A percentile compares a stretch with the other conserved stretches of the same genome.
Conservation (phyloP, 2,797 vertebrate species). For the Gymnopithys bicolor region DNA sequence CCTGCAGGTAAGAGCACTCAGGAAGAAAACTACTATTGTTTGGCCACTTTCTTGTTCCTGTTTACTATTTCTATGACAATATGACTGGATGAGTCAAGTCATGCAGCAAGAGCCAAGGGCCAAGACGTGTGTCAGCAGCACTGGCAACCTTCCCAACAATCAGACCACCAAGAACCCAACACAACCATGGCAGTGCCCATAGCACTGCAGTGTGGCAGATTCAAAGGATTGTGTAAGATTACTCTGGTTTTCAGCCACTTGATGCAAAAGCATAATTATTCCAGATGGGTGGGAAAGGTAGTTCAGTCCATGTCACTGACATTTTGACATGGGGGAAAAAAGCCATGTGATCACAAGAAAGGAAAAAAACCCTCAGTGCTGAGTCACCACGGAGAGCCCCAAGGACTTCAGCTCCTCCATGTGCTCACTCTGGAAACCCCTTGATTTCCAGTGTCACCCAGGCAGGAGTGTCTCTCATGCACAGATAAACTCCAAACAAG, state of each 20-base stretch:
- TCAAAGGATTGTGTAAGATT: background rate
- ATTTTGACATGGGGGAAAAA: background rate
- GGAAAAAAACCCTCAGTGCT: background rate
- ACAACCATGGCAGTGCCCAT: background rate
- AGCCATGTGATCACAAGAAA: background rate
- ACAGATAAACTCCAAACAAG: background rate
- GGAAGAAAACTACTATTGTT: background rate
- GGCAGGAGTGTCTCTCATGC: accelerated
- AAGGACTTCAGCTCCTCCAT: background rate
- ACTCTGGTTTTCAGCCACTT: background rate
- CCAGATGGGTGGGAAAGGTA: background rate
- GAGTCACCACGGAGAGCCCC: background rate
- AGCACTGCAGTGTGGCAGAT: background rate
- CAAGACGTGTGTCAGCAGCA: background rate
- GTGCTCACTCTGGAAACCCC: background rate
- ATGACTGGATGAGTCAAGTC: background rate
- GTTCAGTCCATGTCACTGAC: background rate
- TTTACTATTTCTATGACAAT: background rate
- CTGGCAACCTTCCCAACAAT: accelerated
- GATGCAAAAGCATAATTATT: background rate
- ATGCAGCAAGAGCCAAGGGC: background rate
- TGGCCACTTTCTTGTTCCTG: background rate
- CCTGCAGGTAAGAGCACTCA: background rate
- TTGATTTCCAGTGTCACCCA: background rate
- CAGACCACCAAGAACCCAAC: background rate